A percentile compares a stretch with the other conserved stretches of the same genome.
These are phyloP conservation scores for Halcyon malimbica DNA, from an alignment of 2,113 vertebrate genomes.

Conservation along the genomic window DNA sequence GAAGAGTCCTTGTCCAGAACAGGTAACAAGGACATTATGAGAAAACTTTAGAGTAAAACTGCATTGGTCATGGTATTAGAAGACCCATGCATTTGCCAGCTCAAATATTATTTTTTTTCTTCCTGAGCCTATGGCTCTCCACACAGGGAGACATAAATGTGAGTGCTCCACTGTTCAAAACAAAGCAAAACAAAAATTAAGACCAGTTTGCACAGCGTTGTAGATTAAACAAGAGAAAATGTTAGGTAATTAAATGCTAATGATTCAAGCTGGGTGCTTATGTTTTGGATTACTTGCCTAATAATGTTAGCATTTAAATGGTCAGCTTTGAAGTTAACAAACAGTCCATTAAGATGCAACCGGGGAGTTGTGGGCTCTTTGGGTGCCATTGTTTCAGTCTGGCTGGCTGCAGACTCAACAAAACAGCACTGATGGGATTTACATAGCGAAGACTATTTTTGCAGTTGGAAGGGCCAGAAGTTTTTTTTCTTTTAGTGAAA, in stretches of 20 bases:
- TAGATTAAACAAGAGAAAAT: conserved; percentile 66
- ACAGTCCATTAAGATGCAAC: conserved; percentile 70
- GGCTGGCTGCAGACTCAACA: conserved; percentile 54
- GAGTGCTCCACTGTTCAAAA: not conserved
- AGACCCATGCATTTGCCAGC: not conserved
- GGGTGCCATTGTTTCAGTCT: conserved; percentile 69
- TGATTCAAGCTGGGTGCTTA: conserved; percentile 64
- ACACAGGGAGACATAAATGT: not conserved
- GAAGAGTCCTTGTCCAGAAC: not conserved
- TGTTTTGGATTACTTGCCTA: conserved; percentile 68
- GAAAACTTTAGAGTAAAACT: not conserved
- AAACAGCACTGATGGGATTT: conserved; percentile 69
- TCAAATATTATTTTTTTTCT: not conserved
- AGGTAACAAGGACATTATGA: not conserved
- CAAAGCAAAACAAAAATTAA: conserved; percentile 28
- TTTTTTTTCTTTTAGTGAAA: conserved; percentile 36
- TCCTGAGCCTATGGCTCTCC: not conserved
- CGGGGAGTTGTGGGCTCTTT: conserved; percentile 60
- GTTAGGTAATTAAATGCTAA: conserved; percentile 67
- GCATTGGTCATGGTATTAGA: not conserved
- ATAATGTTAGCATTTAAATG: conserved; percentile 71
- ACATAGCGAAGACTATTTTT: conserved; percentile 53
- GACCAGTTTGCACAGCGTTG: not conserved
- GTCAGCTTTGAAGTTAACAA: conserved; percentile 75
- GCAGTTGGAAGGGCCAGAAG: conserved; percentile 44